These are phyloP conservation scores for Eustalomyia histrio DNA, from an alignment of 2,888 invertebrate species.

Conservation along the genomic window DNA sequence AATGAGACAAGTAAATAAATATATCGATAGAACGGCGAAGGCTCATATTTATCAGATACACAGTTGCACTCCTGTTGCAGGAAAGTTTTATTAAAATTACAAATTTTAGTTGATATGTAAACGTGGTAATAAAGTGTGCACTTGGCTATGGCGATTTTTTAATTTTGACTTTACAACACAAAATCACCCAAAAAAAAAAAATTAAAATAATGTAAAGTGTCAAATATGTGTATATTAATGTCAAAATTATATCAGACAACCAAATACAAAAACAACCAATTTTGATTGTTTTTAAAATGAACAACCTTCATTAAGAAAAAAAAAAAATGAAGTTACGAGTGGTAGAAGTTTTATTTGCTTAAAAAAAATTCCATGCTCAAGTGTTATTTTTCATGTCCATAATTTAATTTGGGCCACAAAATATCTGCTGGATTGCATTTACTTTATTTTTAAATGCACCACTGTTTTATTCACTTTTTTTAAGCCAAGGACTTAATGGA, in stretches of 20 bases:
- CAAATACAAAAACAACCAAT: constrained; percentile 8
- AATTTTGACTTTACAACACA: not conserved
- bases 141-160: not conserved
- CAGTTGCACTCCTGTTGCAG: too few relatives aligned
- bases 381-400: constrained; percentile 38
- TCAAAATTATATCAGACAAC: constrained; percentile 46
- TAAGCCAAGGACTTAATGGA: constrained; percentile 55
- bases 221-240: constrained; percentile 54
- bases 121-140: too few relatives aligned
- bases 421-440: not conserved
- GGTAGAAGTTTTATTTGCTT: not conserved
- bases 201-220: constrained; percentile 45
- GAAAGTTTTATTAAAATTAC: too few relatives aligned
- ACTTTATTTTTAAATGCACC: constrained; percentile 24
- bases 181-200: constrained; percentile 17
- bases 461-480: not conserved
- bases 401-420: constrained; percentile 25
- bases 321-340: too few relatives aligned
- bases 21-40: not conserved
- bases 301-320: constrained; percentile 48
- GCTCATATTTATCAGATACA: too few relatives aligned
- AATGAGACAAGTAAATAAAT: not conserved
- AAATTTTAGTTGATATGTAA: too few relatives aligned
- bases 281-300: not conserved
- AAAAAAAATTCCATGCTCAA: not conserved